Percentiles rank a stretch among this genome's conserved stretches.
Conservation (phyloP, 2,113 vertebrate species). For the Triplophysa rosa region DNA sequence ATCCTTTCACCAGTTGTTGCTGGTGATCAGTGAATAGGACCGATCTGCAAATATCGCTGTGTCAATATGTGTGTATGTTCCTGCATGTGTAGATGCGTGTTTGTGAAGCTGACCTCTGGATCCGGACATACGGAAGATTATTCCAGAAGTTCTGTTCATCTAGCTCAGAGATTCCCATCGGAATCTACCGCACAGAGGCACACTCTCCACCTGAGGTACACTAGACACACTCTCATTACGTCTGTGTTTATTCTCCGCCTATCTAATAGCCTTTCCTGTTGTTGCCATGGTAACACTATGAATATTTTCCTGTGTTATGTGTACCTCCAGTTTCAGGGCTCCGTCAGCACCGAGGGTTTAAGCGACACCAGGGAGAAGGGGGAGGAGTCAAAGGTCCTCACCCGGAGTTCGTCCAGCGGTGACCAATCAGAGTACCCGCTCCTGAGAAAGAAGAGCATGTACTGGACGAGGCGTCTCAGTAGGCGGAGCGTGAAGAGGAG, state of each 20-base stretch:
- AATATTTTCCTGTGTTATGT: neutral
- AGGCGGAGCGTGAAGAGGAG: constrained; percentile 80
- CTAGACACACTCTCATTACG: neutral
- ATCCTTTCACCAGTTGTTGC: neutral
- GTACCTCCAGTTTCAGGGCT: constrained; percentile 74
- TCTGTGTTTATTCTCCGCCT: neutral
- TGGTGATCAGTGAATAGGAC: neutral
- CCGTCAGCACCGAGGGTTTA: constrained; percentile 86
- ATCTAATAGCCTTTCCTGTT: neutral
- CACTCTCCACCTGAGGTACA: constrained; percentile 86
- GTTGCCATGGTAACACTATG: neutral
- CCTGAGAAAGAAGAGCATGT: constrained; percentile 89
- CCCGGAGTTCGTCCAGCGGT: constrained; percentile 77
- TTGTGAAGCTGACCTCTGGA: constrained; percentile 90
- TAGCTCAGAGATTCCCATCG: constrained; percentile 91
- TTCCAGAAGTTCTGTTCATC: constrained; percentile 95
- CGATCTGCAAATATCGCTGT: too few relatives aligned
- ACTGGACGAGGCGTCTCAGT: constrained; percentile 90
- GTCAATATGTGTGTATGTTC: neutral
- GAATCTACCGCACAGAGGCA: constrained; percentile 89
- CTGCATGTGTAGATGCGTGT: constrained; percentile 82
- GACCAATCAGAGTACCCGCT: constrained; percentile 84
- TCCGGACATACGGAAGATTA: constrained; percentile 89
- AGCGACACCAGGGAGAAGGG: constrained; percentile 85
- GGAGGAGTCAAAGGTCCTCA: constrained; percentile 73